Base-by-base conservation (phyloP, 2,888 invertebrate genomes). In the Athalia circularis region DNA sequence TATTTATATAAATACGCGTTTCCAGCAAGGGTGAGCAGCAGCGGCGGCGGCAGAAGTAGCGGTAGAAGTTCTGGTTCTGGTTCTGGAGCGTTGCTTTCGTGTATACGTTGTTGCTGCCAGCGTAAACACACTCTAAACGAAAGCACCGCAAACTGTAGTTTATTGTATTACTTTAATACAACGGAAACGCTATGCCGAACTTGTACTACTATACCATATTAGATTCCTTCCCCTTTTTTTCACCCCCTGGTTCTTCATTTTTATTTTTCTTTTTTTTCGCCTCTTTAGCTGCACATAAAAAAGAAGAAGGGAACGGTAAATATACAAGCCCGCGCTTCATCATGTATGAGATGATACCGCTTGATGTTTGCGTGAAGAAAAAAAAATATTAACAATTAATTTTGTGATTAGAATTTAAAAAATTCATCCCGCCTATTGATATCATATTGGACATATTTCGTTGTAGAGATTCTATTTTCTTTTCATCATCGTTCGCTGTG, bases 161-260 rank as follows among this genome's bases (percentile, higher is more conserved):
- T 85, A 85, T 86, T 83, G 81, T 83, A 83, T 84, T 84, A 84
- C 84, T 84, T 84, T 83, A 82, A 85, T 84, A 83, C 81, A 79
- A 80, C 81, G 72, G 9, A 45, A 72, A 72, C 75, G 75, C 59
- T 59, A 57, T 72, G 57, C 72, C 57, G 47, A 72, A 72, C 72
- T 59, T 72, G 72, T 59, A 72, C 57, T 62, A 75, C 75, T 75
- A 50, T 75, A 52, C 75, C 75, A 62, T 75, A 75, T 75, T 75
- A 64, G 75, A 75, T 75, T 75, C 29, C 62, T 64, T 59, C 57
- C 57, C 11, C 9, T 61, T 29, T 43, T 8, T 68, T 29, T 15
- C 52, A 29, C 29, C 52, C 45, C n/a, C n/a, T 68, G 11, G 29
- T 15, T 52, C 11, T 67, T 5, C 15, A 8, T 52, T 4, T 52